Percentiles rank a stretch among this genome's conserved stretches.
Evolutionary conservation across 1,140 invertebrate species (phyloP).

Genomic region (Helicoverpa armigera): DNA sequence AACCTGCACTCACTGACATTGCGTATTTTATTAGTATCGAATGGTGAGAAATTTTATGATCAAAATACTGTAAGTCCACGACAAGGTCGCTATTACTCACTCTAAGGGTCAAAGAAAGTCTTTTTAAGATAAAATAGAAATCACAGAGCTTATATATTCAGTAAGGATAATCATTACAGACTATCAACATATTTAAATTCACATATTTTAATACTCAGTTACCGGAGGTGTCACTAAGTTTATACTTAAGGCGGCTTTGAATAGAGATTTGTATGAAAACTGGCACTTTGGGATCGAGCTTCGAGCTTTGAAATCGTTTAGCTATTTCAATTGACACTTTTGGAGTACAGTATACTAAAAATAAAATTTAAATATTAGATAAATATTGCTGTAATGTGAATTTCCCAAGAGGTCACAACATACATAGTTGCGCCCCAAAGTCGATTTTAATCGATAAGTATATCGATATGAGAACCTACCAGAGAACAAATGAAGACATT

Average conservation of each 20-base stretch:
- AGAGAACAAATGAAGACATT: background rate
- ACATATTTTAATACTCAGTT: slow-evolving; percentile 14
- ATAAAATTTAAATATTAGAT: too few relatives aligned
- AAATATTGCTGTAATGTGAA: too few relatives aligned
- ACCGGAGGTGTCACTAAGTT: background rate
- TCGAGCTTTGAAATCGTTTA: background rate
- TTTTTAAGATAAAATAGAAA: slow-evolving; percentile 35
- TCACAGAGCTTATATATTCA: background rate
- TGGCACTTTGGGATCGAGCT: background rate
- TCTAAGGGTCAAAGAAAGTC: slow-evolving; percentile 13
- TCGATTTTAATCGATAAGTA: background rate
- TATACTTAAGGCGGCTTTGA: background rate
- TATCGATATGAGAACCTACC: background rate
- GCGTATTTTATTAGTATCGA: background rate
- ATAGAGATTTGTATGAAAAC: background rate
- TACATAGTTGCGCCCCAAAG: background rate
- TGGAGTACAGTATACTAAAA: too few relatives aligned
- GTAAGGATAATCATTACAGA: slow-evolving; percentile 18
- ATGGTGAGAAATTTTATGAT: slow-evolving; percentile 12
- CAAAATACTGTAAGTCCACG: background rate
- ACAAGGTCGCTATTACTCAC: background rate
- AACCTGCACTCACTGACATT: background rate
- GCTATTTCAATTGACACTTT: too few relatives aligned
- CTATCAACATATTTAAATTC: slow-evolving; percentile 5
- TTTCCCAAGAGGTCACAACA: too few relatives aligned